Conservation (phyloP, 92 coral and sea anemone species). For the Porites rus region DNA sequence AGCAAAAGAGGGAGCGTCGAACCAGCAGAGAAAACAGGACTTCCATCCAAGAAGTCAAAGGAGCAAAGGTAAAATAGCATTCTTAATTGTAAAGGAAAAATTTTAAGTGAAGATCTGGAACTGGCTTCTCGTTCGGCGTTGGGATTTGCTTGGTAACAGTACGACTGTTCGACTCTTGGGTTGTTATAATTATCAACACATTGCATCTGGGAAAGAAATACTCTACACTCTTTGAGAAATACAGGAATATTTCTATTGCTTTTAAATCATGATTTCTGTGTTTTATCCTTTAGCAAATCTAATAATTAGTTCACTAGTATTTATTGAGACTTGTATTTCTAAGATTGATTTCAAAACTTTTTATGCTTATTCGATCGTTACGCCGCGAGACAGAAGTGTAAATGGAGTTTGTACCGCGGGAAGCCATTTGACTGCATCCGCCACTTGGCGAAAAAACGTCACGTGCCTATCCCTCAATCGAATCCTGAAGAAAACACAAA, state of each 20-base stretch:
- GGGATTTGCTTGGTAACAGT: neutral
- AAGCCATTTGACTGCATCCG: too few species aligned
- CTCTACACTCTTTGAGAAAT: constrained; percentile 20
- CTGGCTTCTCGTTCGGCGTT: constrained; percentile 27
- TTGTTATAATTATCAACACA: neutral
- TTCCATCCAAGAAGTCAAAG: constrained; percentile 31
- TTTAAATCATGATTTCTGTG: constrained; percentile 22
- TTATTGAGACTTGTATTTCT: neutral
- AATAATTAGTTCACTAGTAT: constrained; percentile 33
- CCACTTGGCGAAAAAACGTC: too few species aligned
- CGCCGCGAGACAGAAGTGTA: too few species aligned
- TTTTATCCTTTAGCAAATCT: constrained; percentile 36
- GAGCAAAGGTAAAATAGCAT: constrained; percentile 3
- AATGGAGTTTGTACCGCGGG: too few species aligned
- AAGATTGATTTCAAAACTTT: too few species aligned
- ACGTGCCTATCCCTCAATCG: too few species aligned
- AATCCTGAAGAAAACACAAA: too few species aligned
- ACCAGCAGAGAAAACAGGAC: constrained; percentile 41
- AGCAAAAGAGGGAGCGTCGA: constrained; percentile 30
- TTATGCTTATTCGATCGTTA: too few species aligned
- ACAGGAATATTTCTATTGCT: constrained; percentile 9
- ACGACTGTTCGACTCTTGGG: too few species aligned
- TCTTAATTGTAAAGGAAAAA: neutral
- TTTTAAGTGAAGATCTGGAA: constrained; percentile 27
- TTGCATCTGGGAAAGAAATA: constrained; percentile 19